Evolutionary conservation across 2,888 invertebrate species (phyloP).

Genomic region (Entomobrya multifasciata): DNA sequence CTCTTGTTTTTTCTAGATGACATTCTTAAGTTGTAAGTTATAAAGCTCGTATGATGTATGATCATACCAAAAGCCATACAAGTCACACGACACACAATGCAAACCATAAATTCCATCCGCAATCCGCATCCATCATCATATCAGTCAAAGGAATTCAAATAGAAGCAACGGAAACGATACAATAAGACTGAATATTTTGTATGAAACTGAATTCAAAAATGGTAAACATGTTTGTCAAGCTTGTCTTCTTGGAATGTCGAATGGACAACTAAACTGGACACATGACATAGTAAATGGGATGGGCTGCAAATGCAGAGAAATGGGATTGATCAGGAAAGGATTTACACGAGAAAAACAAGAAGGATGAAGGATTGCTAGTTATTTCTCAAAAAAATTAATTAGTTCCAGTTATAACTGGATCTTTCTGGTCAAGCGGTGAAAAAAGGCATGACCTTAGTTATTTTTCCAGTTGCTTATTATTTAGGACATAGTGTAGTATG

Average conservation of each 20-base stretch:
- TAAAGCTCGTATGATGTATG: not conserved
- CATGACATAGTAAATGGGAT: not conserved
- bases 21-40: too few species aligned
- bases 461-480: slow-evolving; percentile 21
- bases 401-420: slow-evolving; percentile 28
- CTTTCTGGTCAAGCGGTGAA: not conserved
- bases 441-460: slow-evolving; percentile 27
- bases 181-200: too few species aligned
- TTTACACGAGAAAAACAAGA: not conserved
- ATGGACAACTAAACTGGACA: not conserved
- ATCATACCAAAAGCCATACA: too few species aligned
- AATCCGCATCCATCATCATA: not conserved
- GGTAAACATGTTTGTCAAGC: slow-evolving; percentile 45
- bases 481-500: not conserved
- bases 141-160: not conserved
- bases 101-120: not conserved
- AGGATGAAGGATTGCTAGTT: slow-evolving; percentile 27
- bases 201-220: not conserved
- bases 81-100: slow-evolving; percentile 9
- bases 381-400: slow-evolving; percentile 31
- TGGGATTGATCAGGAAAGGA: slow-evolving; percentile 8
- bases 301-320: not conserved
- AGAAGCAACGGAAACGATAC: not conserved
- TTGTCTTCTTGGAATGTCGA: too few species aligned
- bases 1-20: too few species aligned